Base-by-base conservation (phyloP, 2,113 vertebrate genomes). In the Ariopsis seemanni region DNA sequence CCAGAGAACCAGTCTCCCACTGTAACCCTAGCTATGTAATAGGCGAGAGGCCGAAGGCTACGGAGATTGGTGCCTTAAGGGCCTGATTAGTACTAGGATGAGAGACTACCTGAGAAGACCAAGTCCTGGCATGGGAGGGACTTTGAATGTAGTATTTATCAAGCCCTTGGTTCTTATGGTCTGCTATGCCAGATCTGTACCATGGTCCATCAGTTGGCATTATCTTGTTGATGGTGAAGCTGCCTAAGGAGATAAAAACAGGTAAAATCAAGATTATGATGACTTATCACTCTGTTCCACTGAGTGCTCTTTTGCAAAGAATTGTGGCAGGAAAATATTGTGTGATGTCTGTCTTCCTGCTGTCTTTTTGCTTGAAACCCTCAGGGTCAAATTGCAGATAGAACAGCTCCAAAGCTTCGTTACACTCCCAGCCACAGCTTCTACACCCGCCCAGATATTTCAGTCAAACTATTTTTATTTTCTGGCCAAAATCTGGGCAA, bases 331-430 rank as follows among this genome's bases (percentile, higher is more conserved):
- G 81, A 34, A 67, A 57, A 79, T 15, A 86, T 42, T 85, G 58
- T 83, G 77, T 86, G 67, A 30, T 77, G 67, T 86, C 72, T 63
- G 30, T 88, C 58, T 86, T 72, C 58, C 81, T 85, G 85, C 77
- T 87, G 83, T 89, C 85, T 85, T 87, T 89, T 85, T 87, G 77
- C 67, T 87, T 71, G 48, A 85, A 89, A 69, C 82, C 27, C 71
- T 90, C 85, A 85, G 78, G 85, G 85, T 85, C 85, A 86, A 3
- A 57, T 2, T 88, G 85, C 67, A 90, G 88, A 85, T 62, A 87
- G 85, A 87, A 57, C 67, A 88, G 89, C 52, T 50, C 42, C 7
- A 20, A 62, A 58, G 17, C 82, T 57, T 63, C 53, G 11, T 53
- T 53, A n/a, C 50, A 4, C 60, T 55, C n/a, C 22, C 80, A 34